Base-by-base conservation (phyloP, 2,888 invertebrate genomes). In the Caenorhabditis imperialis region DNA sequence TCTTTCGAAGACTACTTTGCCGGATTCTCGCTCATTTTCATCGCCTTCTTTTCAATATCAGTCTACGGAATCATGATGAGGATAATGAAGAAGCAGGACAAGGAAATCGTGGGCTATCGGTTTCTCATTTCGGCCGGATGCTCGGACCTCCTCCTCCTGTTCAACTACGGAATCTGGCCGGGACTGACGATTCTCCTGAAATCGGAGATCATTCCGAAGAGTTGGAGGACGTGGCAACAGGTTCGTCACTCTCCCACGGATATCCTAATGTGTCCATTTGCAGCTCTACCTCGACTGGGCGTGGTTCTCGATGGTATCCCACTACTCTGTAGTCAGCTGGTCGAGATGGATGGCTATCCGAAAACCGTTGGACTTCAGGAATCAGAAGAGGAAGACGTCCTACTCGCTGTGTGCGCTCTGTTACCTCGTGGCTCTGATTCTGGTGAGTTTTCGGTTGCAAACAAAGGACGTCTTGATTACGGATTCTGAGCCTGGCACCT, bases 281-380 rank as follows among this genome's bases (percentile, higher is more conserved):
- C 75, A 85, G 78, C 40, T 85, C 42, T 85, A 85, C 53, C 70
- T 85, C n/a, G 85, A 85, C 63, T 85, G 84, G 84, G 83, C 79
- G 16, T 85, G 85, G 85, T 85, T 85, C 71, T 74, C 85, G 37
- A 85, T 85, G 84, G 84, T 85, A n/a, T 83, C 81, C 25, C 85
- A 86, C 70, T 86, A 85, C 42, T 77, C 80, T 47, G 72, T 85
- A 20, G 81, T 86, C 22, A 79, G 82, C 5, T 86, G 86, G 86
- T 81, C 82, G 0, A 61, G 86, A 60, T 86, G 86, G 75, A 79
- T 82, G 20, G 86, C 86, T 0, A 86, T 86, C 35, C 63, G 78
- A 63, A 70, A 65, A 27, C 83, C 86, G 37, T 57, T 77, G 44
- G 63, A 69, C 7, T 86, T 86, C 60, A 63, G 85, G 5, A 76